Base-by-base conservation (phyloP, 2,113 vertebrate genomes). In the Brachirus orientalis region DNA sequence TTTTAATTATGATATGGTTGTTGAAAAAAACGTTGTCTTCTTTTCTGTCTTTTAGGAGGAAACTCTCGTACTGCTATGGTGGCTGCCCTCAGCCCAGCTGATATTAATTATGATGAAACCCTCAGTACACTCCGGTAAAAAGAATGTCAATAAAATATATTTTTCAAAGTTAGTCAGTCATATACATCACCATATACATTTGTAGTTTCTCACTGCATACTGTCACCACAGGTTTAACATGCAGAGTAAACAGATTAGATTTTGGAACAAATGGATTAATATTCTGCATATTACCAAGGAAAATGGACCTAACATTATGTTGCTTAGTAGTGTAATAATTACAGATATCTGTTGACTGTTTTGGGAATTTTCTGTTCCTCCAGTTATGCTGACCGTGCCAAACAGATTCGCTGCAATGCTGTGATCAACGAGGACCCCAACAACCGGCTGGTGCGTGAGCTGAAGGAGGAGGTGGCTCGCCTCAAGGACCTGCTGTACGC, bases 1-100 rank as follows among this genome's bases (percentile, higher is more conserved):
- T 28, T 28, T 28, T 28, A 28, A 38, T 38, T 19, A 6, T 18
- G 1, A 19, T 50, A 22, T 50, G 7, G 22, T 50, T n/a, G n/a
- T n/a, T n/a, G n/a, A 12, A 53, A 17, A 12, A 40, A 10, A 0
- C 10, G 16, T 8, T 1, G 3, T 55, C 14, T 45, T 19, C 17
- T 14, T 53, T 36, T 40, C 13, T 67, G n/a, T 72, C 47, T 66
- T 55, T 78, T 56, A 99, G 98, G 98, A 2, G 98, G 98, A 54
- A 99, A 99, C 87, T 99, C 98, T 5, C 94, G 98, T 43, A 99
- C 97, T 0, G 98, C 98, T 3, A 99, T 99, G 98, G 96, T 99
- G 0, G 98, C 97, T 2, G 98, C 98, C 56, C 94, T 99, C 72
- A 99, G 97, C 75, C 97, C 98, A 20, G 98, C 98, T 0, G 97